Evolutionary conservation across 2,797 vertebrate genomes (phyloP).

Genomic region (Lates japonicus): DNA sequence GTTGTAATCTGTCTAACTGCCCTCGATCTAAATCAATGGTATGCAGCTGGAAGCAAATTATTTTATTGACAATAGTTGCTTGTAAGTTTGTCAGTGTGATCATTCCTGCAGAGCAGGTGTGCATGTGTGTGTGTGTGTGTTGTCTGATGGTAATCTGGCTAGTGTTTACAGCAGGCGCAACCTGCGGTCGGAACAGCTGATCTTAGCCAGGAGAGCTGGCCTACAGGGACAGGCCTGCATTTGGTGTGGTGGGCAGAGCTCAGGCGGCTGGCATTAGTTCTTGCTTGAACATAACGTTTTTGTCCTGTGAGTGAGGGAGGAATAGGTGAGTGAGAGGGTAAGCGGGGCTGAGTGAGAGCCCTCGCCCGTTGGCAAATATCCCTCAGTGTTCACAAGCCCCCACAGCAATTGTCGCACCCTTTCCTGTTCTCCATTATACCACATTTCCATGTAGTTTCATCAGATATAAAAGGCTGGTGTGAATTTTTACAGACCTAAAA

Average conservation of each 20-base stretch:
- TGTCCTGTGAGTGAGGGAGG: conserved; percentile 49
- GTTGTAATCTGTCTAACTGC: conserved; percentile 67
- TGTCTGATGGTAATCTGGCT: conserved; percentile 78
- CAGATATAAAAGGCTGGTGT: conserved; percentile 82
- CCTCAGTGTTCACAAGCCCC: conserved; percentile 57
- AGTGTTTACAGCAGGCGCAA: conserved; percentile 76
- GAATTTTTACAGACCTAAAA: conserved; percentile 84
- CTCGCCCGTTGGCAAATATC: conserved; percentile 10
- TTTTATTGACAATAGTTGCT: conserved; percentile 74
- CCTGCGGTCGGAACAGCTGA: conserved; percentile 82
- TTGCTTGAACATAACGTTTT: conserved; percentile 64
- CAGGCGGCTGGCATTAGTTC: conserved; percentile 71
- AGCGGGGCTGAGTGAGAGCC: conserved; percentile 64
- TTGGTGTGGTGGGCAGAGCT: conserved; percentile 74
- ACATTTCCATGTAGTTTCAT: conserved; percentile 80
- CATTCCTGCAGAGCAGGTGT: conserved; percentile 26
- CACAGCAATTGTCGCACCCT: conserved; percentile 66
- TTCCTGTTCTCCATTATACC: conserved; percentile 78
- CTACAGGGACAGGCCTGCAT: conserved; percentile 65
- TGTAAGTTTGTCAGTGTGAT: conserved; percentile 70
- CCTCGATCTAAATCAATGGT: conserved; percentile 62
- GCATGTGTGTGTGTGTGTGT: conserved; percentile 52
- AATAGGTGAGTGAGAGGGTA: conserved; percentile 33
- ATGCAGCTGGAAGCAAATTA: conserved; percentile 68
- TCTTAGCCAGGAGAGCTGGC: conserved; percentile 75